Conservation (phyloP, 53 echinoderm and acorn worm genomes). For the Apostichopus leukothele region DNA sequence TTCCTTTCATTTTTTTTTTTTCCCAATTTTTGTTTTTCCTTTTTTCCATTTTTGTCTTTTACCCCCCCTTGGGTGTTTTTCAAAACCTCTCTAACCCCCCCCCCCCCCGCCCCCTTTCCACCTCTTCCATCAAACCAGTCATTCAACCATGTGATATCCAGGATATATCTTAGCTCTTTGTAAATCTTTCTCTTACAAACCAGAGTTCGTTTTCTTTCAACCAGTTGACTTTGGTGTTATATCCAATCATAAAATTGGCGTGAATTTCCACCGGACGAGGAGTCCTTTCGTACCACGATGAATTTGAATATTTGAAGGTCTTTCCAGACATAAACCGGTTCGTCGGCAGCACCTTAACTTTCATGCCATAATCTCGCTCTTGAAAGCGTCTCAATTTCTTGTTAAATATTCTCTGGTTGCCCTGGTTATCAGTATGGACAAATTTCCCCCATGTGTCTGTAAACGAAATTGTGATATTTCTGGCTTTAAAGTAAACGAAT, state of each 20-base stretch:
- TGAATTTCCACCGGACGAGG: conserved; percentile 3
- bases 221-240: neutral
- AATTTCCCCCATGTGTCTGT: neutral
- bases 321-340: neutral
- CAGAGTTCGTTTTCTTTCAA: conserved; percentile 27
- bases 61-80: too few species aligned
- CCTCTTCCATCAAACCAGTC: too few species aligned
- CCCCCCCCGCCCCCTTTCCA: too few species aligned
- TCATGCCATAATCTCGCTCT: neutral
- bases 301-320: neutral
- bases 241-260: conserved; percentile 19
- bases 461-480: neutral
- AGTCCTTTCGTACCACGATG: neutral
- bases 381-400: neutral
- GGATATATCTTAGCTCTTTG: too few species aligned
- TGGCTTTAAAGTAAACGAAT: conserved; percentile 2
- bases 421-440: neutral
- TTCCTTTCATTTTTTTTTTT: too few species aligned
- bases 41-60: too few species aligned
- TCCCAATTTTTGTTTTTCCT: too few species aligned
- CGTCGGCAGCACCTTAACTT: neutral
- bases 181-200: neutral
- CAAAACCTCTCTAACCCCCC: too few species aligned
- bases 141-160: too few species aligned
- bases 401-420: conserved; percentile 4